Evolutionary conservation across 2,888 invertebrate species (phyloP).

Genomic region (Drosophila neonasuta): DNA sequence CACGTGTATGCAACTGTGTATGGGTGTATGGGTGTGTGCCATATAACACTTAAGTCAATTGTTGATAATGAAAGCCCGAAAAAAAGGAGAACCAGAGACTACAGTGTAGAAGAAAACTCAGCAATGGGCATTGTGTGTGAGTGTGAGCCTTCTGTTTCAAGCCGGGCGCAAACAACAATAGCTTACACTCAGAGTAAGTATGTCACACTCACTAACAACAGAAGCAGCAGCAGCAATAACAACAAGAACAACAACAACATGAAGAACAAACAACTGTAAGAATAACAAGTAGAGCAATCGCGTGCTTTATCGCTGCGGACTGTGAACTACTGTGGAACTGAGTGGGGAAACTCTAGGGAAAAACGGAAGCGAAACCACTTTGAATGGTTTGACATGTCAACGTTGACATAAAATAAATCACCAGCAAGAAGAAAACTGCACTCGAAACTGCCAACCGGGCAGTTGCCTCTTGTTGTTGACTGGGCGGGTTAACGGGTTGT

Average conservation of each 20-base stretch:
- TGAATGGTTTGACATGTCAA: conserved; percentile 79
- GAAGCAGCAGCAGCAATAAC: conserved; percentile 16
- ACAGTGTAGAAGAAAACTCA: conserved; percentile 31
- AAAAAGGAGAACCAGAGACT: conserved; percentile 10
- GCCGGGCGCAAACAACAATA: conserved; percentile 51
- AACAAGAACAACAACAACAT: conserved; percentile 23
- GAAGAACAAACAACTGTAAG: conserved; percentile 2
- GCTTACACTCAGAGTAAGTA: conserved; percentile 48
- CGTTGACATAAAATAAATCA: conserved; percentile 79
- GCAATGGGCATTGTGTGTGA: conserved; percentile 33
- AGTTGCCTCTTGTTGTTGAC: conserved; percentile 22
- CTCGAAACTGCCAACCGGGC: conserved; percentile 52
- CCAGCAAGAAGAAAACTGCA: conserved; percentile 63
- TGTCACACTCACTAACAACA: conserved; percentile 53
- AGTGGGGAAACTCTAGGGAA: conserved; percentile 36
- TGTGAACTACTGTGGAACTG: conserved; percentile 44
- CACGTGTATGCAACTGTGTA: conserved; percentile 6
- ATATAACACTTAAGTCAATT: conserved; percentile 62
- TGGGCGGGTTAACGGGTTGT: conserved; percentile 42
- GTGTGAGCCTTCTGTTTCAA: conserved; percentile 39
- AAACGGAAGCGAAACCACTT: conserved; percentile 76
- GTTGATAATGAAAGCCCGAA: conserved; percentile 61
- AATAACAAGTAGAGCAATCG: conserved; percentile 54
- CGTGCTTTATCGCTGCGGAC: conserved; percentile 72
- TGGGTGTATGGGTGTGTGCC: neutral